A percentile compares a stretch with the other conserved stretches of the same genome.
Conservation (phyloP, 2,888 invertebrate species). For the Idaea aversata region DNA sequence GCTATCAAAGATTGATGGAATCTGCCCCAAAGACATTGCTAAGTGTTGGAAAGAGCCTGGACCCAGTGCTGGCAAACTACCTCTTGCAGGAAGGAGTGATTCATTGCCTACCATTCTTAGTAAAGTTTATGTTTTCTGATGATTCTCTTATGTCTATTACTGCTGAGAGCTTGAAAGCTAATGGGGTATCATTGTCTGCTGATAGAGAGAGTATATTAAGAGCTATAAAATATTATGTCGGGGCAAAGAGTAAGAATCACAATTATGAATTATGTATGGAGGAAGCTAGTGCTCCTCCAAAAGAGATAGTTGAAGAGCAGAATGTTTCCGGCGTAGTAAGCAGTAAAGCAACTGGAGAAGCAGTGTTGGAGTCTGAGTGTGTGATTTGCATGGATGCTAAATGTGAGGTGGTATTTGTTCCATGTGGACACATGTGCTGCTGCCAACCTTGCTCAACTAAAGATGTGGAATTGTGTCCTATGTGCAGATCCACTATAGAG, state of each 20-base stretch:
- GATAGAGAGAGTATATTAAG: conserved; percentile 83
- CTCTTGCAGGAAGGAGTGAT: conserved; percentile 86
- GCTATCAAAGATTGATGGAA: conserved; percentile 91
- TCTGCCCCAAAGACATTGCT: conserved; percentile 84
- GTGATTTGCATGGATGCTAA: conserved; percentile 90
- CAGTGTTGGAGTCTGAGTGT: conserved; percentile 83
- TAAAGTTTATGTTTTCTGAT: conserved; percentile 78
- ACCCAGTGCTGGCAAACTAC: conserved; percentile 84
- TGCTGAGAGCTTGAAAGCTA: conserved; percentile 78
- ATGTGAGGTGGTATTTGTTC: conserved; percentile 88
- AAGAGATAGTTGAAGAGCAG: conserved; percentile 40
- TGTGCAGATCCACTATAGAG: conserved; percentile 87
- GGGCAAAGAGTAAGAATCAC: conserved; percentile 51
- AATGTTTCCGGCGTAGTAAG: conserved; percentile 57
- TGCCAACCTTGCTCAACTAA: conserved; percentile 85
- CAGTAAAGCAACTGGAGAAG: conserved; percentile 46
- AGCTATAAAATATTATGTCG: conserved; percentile 82
- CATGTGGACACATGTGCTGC: conserved; percentile 93
- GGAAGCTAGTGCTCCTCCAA: conserved; percentile 45
- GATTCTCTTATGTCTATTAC: conserved; percentile 76
- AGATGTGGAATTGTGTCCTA: conserved; percentile 84
- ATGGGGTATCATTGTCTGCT: conserved; percentile 75
- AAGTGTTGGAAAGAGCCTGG: conserved; percentile 81
- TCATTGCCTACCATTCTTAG: conserved; percentile 88
- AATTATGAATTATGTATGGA: conserved; percentile 30